Conservation (phyloP, 2,113 vertebrate species). For the Equus przewalskii region DNA sequence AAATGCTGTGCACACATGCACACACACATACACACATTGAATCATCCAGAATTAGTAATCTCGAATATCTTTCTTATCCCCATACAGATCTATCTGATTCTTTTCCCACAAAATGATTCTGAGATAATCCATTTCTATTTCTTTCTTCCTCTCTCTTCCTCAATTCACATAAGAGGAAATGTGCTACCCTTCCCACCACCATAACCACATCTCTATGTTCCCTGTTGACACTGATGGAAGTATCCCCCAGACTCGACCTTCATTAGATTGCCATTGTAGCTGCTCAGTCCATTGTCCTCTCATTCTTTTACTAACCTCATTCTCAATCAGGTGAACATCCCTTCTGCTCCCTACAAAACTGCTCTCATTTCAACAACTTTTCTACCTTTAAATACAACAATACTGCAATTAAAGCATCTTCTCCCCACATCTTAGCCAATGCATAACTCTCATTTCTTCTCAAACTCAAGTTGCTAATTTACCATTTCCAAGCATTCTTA, state of each 20-base stretch:
- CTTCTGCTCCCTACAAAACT: neutral
- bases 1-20: neutral
- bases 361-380: neutral
- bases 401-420: neutral
- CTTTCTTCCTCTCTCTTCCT: neutral
- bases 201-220: neutral
- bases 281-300: neutral
- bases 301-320: neutral
- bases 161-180: neutral
- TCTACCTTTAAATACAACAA: neutral
- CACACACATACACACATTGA: neutral
- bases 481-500: neutral
- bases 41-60: neutral
- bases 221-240: neutral
- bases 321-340: neutral
- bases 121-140: neutral
- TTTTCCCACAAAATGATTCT: neutral
- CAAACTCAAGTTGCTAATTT: neutral
- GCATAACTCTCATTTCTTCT: neutral
- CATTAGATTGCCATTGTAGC: neutral
- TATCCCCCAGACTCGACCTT: neutral
- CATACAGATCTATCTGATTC: neutral
- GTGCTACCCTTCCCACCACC: neutral
- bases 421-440: neutral
- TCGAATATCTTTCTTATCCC: neutral